Evolutionary conservation across 2,113 vertebrate species (phyloP), one percentile per base, ranked within the genome.

Genomic region (Illadopsis cleaveri): DNA sequence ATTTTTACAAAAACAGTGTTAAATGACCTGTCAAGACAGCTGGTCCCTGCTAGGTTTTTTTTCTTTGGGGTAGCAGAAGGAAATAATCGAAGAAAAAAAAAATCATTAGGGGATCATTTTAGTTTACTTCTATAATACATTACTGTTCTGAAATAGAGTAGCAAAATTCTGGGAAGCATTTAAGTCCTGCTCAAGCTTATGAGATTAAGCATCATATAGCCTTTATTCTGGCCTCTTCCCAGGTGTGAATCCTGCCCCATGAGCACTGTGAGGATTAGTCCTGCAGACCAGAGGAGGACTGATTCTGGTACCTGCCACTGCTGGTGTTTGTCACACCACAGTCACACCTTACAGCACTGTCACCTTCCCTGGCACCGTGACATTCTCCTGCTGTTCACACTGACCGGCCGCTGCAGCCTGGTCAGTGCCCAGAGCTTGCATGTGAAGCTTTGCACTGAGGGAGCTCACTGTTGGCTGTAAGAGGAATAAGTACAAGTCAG

Each of bases 1-100:
- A 27, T 79, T 86, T 90, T 84, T 87, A 89, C 57, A 89, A 93
- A 93, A 93, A 75, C 17, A 53, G 56, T 93, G 92, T 92, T 96
- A 94, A 94, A 95, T 93, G 69, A 89, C 77, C 69, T 79, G 56
- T 80, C 69, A 92, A 89, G 42, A 80, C 37, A 89, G 66, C 40
- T 90, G 70, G n/a, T 51, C 31, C 58, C 51, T 76, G 72, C 23
- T 83, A 44, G 4, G 45, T 51, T 58, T 15, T 57, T 31, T 10
- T 65, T n/a, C 56, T 5, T 4, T 12, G 9, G 14, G 13, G 40
- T 54, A 71, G 60, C 16, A 86, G 50, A 80, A 86, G 22, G 17
- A 90, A 71, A 53, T 27, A 89, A 84, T 75, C 76, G 76, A 84
- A 86, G 40, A 4, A 5, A 30, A 56, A 30, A 56, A 88, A 87